These are phyloP conservation scores for Ophion ellenae DNA, from an alignment of 2,888 invertebrate species.

Conservation along the genomic window DNA sequence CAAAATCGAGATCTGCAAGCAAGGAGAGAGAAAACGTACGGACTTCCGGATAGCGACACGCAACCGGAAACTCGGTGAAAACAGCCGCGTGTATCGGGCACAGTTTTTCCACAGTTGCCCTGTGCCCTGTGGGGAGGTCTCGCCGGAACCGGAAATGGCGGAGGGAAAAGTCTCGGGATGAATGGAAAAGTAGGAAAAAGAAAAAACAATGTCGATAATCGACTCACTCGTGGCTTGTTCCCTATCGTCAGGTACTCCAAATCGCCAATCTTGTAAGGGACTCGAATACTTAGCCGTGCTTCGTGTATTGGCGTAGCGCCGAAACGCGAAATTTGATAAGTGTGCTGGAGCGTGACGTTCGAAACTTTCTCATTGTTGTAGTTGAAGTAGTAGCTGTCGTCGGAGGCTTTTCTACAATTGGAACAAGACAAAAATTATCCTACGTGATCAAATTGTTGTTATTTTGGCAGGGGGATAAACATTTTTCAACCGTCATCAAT, in stretches of 20 bases:
- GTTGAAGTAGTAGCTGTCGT: conserved; percentile 70
- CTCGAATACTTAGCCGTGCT: conserved; percentile 67
- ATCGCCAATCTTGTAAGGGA: conserved; percentile 68
- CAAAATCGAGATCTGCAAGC: conserved; percentile 68
- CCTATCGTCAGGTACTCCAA: conserved; percentile 61
- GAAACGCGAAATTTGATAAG: conserved; percentile 74
- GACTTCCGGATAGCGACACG: no score
- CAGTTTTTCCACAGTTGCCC: neutral
- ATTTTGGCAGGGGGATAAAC: neutral
- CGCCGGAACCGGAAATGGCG: neutral
- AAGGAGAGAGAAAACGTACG: neutral
- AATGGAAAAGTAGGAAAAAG: neutral
- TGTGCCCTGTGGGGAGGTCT: no score
- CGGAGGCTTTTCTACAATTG: conserved; percentile 71
- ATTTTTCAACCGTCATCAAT: neutral
- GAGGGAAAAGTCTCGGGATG: neutral
- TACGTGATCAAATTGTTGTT: conserved; percentile 7
- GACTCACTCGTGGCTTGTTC: conserved; percentile 70
- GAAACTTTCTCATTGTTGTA: conserved; percentile 51
- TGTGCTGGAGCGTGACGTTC: conserved; percentile 74
- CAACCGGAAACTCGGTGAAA: no score
- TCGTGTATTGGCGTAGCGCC: conserved; percentile 72
- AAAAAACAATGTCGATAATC: neutral
- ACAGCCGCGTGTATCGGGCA: neutral
- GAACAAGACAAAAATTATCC: neutral